Evolutionary conservation across 1,140 invertebrate genomes (phyloP).

Genomic region (Hirudo medicinalis): DNA sequence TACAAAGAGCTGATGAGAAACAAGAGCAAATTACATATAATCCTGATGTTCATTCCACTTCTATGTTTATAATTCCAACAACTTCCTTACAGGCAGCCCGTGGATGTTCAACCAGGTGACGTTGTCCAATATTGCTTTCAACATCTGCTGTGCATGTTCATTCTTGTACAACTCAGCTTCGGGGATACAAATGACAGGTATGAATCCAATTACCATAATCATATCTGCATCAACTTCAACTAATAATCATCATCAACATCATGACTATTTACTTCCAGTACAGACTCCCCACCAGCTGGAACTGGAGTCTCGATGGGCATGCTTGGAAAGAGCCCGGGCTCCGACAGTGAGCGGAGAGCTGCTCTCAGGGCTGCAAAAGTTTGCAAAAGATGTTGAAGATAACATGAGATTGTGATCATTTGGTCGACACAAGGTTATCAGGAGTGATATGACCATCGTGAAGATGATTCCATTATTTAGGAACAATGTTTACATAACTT

Average conservation of each 20-base stretch:
- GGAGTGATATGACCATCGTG: no score
- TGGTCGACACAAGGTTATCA: no score
- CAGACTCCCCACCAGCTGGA: conserved; percentile 36
- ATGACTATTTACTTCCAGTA: conserved; percentile 31
- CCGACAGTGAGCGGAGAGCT: conserved; percentile 31
- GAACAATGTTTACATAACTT: not conserved
- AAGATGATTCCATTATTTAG: not conserved
- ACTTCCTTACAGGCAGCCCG: conserved; percentile 32
- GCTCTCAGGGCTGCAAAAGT: conserved; percentile 6
- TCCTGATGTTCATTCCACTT: no score
- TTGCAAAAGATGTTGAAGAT: not conserved
- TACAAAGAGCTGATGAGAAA: no score
- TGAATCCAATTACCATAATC: not conserved
- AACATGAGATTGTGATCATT: not conserved
- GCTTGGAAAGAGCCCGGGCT: conserved; percentile 35
- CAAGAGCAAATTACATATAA: no score
- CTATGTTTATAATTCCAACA: not conserved
- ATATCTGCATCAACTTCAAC: not conserved
- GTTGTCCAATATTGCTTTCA: conserved; percentile 32
- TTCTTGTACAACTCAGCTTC: conserved; percentile 34
- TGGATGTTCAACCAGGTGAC: conserved; percentile 40
- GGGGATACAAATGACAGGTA: not conserved
- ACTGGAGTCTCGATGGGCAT: conserved; percentile 33
- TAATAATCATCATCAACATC: not conserved
- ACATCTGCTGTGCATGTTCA: conserved; percentile 30